These are phyloP conservation scores for Anodontia alba DNA, from an alignment of 2,888 invertebrate species.

Conservation along the genomic window DNA sequence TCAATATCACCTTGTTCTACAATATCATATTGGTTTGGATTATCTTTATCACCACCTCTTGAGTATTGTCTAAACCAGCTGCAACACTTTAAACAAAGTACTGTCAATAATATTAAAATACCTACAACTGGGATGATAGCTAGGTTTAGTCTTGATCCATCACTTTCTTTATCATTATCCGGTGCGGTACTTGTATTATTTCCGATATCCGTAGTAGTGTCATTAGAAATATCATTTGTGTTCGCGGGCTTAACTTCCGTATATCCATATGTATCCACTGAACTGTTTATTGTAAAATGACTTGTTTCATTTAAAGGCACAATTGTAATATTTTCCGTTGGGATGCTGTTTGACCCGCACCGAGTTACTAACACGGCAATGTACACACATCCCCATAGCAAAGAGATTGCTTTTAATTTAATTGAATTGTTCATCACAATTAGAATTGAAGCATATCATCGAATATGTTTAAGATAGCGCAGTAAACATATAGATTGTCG, in stretches of 20 bases:
- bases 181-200: background rate
- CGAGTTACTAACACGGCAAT: background rate
- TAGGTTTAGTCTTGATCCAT: constrained; percentile 44
- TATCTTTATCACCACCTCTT: constrained; percentile 55
- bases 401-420: background rate
- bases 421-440: background rate
- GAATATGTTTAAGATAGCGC: too few species aligned
- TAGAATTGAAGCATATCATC: too few species aligned
- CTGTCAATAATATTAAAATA: constrained; percentile 51
- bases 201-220: background rate
- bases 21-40: constrained; percentile 53
- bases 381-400: background rate
- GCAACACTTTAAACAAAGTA: constrained; percentile 60
- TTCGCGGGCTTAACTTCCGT: too few species aligned
- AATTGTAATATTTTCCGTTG: background rate
- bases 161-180: background rate
- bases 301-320: background rate
- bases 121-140: constrained; percentile 61
- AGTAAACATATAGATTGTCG: too few species aligned
- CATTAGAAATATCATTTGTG: background rate
- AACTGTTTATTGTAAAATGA: background rate
- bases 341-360: background rate
- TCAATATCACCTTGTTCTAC: constrained; percentile 51
- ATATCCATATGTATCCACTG: background rate
- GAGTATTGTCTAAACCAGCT: constrained; percentile 59